Conservation (phyloP, 2,113 vertebrate species). For the Phylloscopus trochilus region DNA sequence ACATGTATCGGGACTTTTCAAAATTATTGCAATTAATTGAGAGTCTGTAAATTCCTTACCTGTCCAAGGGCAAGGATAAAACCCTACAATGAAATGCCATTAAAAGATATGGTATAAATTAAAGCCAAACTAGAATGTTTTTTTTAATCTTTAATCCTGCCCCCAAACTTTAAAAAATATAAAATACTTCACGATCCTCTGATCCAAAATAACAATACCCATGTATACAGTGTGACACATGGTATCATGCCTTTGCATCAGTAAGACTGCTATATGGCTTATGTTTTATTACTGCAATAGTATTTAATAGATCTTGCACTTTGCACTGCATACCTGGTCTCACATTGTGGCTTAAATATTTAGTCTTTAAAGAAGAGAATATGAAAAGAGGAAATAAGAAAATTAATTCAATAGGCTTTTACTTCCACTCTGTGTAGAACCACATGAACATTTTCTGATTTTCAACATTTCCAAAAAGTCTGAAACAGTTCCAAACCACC, state of each 20-base stretch:
- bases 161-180: not conserved
- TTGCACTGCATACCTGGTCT: not conserved
- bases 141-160: not conserved
- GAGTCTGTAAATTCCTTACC: not conserved
- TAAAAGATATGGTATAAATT: not conserved
- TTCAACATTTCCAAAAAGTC: not conserved
- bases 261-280: not conserved
- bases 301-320: not conserved
- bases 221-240: not conserved
- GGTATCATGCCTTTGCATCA: not conserved
- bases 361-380: slow-evolving; percentile 4
- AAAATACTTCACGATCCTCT: not conserved
- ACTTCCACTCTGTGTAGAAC: slow-evolving; percentile 8
- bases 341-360: not conserved
- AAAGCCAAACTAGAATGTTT: not conserved
- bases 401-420: not conserved
- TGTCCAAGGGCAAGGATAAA: not conserved
- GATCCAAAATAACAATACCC: not conserved
- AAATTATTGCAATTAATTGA: not conserved
- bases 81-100: not conserved
- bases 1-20: not conserved
- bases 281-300: not conserved
- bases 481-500: slow-evolving; percentile 11
- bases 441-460: not conserved
- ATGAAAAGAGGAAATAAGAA: slow-evolving; percentile 30